phyloP scores from a whole-genome alignment of 2,113 vertebrate species.

The Chionis minor region DNA sequence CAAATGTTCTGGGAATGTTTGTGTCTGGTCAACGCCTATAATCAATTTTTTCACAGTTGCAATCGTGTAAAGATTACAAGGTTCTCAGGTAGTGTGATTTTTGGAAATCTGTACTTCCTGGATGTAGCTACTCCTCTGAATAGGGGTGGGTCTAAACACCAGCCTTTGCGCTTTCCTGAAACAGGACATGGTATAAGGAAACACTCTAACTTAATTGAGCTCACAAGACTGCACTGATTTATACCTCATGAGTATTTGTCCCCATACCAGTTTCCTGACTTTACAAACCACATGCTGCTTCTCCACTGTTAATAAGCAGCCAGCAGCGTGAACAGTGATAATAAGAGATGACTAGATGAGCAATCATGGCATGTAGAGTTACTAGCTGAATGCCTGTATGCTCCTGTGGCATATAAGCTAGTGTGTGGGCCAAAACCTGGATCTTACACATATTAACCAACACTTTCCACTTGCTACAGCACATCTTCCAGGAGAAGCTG shows the following conservation, averaged over 20 bases:
- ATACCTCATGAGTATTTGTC: background rate
- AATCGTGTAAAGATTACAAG: background rate
- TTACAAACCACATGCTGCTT: background rate
- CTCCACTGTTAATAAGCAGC: background rate
- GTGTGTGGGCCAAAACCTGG: background rate
- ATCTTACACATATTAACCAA: background rate
- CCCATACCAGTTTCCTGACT: fast-evolving
- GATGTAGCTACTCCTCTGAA: background rate
- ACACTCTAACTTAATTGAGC: background rate
- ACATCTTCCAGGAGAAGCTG: background rate
- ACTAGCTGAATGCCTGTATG: background rate
- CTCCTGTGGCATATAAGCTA: background rate
- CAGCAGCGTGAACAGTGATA: background rate
- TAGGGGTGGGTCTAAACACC: background rate
- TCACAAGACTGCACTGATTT: background rate
- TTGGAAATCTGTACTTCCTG: background rate
- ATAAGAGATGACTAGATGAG: background rate
- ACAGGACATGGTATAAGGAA: background rate
- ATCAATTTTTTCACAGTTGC: background rate
- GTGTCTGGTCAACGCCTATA: background rate
- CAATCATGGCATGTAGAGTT: background rate
- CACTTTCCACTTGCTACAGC: background rate
- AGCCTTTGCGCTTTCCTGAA: background rate
- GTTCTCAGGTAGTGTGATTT: background rate
- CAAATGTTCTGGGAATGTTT: background rate